Conservation (phyloP, 1,140 invertebrate genomes). For the Leptinotarsa undecemlineata region DNA sequence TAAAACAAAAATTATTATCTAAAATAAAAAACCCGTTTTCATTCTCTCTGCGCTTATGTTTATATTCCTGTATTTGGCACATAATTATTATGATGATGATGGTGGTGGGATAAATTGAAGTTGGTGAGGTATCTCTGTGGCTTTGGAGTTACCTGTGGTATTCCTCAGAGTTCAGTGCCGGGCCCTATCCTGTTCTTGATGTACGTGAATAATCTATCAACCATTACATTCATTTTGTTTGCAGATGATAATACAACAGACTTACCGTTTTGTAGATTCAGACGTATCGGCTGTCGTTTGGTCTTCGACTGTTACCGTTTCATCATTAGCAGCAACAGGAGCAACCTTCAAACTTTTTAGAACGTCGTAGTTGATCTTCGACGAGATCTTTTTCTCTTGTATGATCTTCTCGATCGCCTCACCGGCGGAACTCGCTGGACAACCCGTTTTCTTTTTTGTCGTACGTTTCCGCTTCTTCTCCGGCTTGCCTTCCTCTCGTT, state of each 20-base stretch:
- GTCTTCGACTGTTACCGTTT: slow-evolving; percentile 33
- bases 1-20: no score
- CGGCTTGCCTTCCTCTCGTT: slow-evolving; percentile 78
- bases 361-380: slow-evolving; percentile 98
- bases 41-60: no score
- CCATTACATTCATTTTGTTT: no score
- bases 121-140: no score
- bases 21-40: no score
- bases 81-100: no score
- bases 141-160: no score
- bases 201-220: no score
- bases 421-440: slow-evolving; percentile 77
- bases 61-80: no score
- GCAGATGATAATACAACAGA: background rate
- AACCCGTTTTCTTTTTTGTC: slow-evolving; percentile 61
- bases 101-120: no score
- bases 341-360: slow-evolving; percentile 77
- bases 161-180: no score
- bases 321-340: slow-evolving; percentile 48
- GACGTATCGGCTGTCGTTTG: slow-evolving; percentile 26
- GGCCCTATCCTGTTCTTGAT: no score
- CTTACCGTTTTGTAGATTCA: slow-evolving; percentile 36
- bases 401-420: slow-evolving; percentile 95
- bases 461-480: slow-evolving; percentile 71
- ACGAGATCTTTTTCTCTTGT: slow-evolving; percentile 92